These are phyloP conservation scores for Actinia tenebrosa DNA, from an alignment of 64 coral and sea anemone genomes.

Conservation along the genomic window DNA sequence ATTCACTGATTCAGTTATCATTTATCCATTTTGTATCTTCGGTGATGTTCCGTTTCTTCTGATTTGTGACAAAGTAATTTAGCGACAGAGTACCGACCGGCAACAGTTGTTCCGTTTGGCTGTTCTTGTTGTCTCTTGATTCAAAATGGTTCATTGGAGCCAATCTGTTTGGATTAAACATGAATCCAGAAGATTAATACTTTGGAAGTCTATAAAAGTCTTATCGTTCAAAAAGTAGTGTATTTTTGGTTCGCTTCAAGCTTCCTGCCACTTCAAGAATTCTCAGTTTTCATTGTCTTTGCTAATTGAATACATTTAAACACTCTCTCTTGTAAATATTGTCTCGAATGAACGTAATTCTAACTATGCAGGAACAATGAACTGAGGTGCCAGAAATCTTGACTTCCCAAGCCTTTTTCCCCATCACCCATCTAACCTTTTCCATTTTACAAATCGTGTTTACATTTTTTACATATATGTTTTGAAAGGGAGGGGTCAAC, in stretches of 20 bases:
- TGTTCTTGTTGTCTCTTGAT: neutral
- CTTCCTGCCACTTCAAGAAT: constrained; percentile 21
- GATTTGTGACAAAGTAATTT: neutral
- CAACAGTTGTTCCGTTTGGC: neutral
- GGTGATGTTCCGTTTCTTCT: too few relatives aligned
- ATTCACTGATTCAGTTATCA: neutral
- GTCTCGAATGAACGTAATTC: constrained; percentile 6
- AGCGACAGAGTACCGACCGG: neutral
- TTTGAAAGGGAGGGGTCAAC: constrained; percentile 1
- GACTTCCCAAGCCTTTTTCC: neutral
- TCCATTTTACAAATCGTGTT: neutral
- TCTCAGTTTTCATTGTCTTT: constrained; percentile 1
- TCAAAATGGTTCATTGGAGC: neutral
- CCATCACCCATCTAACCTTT: constrained; percentile 5
- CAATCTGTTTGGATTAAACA: neutral
- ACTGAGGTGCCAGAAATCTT: neutral
- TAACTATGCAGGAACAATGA: neutral
- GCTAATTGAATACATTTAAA: constrained; percentile 10
- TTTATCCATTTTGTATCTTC: neutral
- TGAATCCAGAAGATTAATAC: neutral
- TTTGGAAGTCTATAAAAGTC: constrained; percentile 15
- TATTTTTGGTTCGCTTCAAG: constrained; percentile 2
- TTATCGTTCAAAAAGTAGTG: neutral
- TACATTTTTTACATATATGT: neutral
- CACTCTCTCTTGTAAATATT: constrained; percentile 1